Evolutionary conservation across 2,888 invertebrate species (phyloP), one percentile per base, ranked within the genome.

Genomic region (Microdon myrmicae): DNA sequence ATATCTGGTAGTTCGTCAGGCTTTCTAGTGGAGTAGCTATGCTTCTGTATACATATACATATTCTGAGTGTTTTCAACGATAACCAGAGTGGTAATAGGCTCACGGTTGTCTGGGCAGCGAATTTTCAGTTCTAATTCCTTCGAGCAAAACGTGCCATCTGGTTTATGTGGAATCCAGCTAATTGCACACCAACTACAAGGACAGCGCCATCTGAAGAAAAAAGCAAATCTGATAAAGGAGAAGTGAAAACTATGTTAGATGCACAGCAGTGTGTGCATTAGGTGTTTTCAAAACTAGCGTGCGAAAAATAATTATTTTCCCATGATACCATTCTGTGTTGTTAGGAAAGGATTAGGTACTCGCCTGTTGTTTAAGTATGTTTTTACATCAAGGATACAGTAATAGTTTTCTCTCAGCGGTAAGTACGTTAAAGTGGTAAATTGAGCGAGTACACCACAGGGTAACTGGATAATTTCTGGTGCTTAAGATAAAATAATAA

Each of bases 51-150:
- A 97, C 6, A 94, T 94, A 74, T 92, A 90, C 71, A 86, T 85
- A 73, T 94, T 94, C 71, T 96, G 93, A 0, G 96, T 95, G 74
- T 96, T 96, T 81, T 97, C 97, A 5, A 96, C 85, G 37, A 90
- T 85, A 8, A 96, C 87, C 35, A 96, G 79, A 13, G 86, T 82
- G 0, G 95, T 93, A 35, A 84, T 79, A 0, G 96, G 91, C 72
- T 90, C 90, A 73, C 96, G 95, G 20, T 85, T 77, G 72, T 90
- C 87, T n/a, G 84, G 82, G 13, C 83, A 83, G n/a, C 90, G 84
- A 45, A 94, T 84, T 70, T 85, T 85, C 1, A 77, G 79, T 70
- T 86, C 82, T 58, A 96, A 75, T 70, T 87, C 87, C 0, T 84
- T 79, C 45, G 96, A 76, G 73, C 87, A 87, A 73, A 95, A 93